These are phyloP conservation scores for Saturnia pavonia DNA, from an alignment of 2,888 invertebrate species.

Conservation along the genomic window DNA sequence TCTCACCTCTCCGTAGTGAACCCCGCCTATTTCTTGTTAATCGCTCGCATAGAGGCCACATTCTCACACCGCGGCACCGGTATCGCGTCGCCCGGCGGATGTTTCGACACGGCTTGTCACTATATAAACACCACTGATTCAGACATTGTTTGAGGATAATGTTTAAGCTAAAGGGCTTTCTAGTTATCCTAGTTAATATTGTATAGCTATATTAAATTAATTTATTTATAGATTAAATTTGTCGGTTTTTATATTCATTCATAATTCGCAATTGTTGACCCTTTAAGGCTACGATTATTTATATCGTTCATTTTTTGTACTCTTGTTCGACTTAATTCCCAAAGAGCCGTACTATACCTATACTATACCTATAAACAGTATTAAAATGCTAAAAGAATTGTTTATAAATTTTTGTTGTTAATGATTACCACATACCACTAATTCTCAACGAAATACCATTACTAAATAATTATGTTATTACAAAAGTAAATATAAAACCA, in stretches of 20 bases:
- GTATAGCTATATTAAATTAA: constrained; percentile 26
- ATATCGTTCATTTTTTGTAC: not conserved
- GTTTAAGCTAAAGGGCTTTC: constrained; percentile 58
- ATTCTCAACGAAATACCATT: not conserved
- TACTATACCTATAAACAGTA: too few relatives aligned
- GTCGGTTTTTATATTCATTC: not conserved
- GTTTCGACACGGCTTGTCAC: constrained; percentile 62
- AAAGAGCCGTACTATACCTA: not conserved
- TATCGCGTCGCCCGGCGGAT: constrained; percentile 45
- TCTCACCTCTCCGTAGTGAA: constrained; percentile 11
- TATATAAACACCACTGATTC: constrained; percentile 68
- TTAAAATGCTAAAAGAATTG: too few relatives aligned
- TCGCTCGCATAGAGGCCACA: constrained; percentile 48
- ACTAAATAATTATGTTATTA: not conserved
- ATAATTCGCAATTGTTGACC: not conserved
- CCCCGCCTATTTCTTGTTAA: constrained; percentile 52
- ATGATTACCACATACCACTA: not conserved
- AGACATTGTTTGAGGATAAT: constrained; percentile 52
- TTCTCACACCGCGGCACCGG: constrained; percentile 30
- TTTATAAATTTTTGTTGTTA: too few relatives aligned
- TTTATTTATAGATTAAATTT: too few relatives aligned
- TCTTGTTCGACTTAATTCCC: not conserved
- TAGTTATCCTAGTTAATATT: constrained; percentile 42
- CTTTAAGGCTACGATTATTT: not conserved
- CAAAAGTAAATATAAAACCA: too few relatives aligned